These are phyloP conservation scores for Eclectus roratus DNA, from an alignment of 2,113 vertebrate genomes.

Conservation along the genomic window DNA sequence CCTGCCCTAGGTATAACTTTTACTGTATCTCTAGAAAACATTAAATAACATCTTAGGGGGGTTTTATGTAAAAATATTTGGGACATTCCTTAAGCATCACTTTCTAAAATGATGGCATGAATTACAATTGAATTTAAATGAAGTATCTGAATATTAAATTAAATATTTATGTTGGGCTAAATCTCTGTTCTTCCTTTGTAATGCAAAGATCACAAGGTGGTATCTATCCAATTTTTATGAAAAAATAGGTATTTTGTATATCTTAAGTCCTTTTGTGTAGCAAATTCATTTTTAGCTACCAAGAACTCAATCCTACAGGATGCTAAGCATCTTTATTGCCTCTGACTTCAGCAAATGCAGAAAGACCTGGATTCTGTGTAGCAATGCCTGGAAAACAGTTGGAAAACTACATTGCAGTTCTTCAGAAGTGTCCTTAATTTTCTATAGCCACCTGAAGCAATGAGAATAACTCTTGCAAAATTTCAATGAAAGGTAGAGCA, in stretches of 20 bases:
- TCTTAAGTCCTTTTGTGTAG: neutral
- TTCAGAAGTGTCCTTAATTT: neutral
- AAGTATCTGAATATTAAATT: neutral
- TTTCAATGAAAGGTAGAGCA: neutral
- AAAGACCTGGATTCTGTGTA: neutral
- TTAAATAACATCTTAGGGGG: neutral
- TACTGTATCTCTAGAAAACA: neutral
- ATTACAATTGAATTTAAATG: neutral
- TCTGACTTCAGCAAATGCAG: neutral
- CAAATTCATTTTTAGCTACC: neutral
- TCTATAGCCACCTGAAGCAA: neutral
- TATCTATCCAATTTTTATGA: neutral
- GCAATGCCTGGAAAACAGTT: neutral
- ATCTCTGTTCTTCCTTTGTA: neutral
- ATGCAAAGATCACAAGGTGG: neutral
- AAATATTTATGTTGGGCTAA: neutral
- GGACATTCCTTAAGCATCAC: neutral
- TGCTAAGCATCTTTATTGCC: neutral
- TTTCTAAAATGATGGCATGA: neutral
- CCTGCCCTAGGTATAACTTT: neutral
- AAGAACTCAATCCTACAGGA: neutral
- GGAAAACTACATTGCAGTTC: neutral
- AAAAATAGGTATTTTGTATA: neutral
- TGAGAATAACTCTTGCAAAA: neutral
- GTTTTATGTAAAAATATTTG: neutral